Evolutionary conservation across 2,888 invertebrate genomes (phyloP).

Genomic region (Meganola albula): DNA sequence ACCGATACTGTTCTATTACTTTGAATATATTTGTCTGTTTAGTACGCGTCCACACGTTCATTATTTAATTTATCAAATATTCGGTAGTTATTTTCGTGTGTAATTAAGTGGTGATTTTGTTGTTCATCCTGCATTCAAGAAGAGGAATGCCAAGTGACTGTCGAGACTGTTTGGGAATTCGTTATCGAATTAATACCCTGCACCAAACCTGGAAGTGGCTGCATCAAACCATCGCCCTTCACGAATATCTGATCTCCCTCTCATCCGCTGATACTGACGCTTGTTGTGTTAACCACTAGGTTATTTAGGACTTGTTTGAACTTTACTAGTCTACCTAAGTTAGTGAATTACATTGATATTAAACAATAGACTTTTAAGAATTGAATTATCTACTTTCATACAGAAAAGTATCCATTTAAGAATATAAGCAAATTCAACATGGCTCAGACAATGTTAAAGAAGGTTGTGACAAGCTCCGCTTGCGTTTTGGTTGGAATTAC

Average conservation of each 20-base stretch:
- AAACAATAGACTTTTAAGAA: slow-evolving; percentile 50
- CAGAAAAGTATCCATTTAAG: slow-evolving; percentile 67
- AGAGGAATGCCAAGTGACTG: slow-evolving; percentile 82
- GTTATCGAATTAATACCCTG: slow-evolving; percentile 90
- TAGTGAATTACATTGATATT: slow-evolving; percentile 33
- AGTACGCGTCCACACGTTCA: slow-evolving; percentile 15
- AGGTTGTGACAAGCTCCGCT: slow-evolving; percentile 55
- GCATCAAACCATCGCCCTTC: slow-evolving; percentile 92
- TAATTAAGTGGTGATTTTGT: slow-evolving; percentile 61
- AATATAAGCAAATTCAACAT: slow-evolving; percentile 42
- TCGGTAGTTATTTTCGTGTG: slow-evolving; percentile 33
- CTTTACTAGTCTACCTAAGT: slow-evolving; percentile 35
- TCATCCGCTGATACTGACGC: slow-evolving; percentile 85
- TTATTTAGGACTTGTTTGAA: slow-evolving; percentile 42
- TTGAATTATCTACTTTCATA: slow-evolving; percentile 58
- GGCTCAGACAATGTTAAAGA: slow-evolving; percentile 70
- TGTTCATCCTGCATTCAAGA: slow-evolving; percentile 71
- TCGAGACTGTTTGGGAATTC: slow-evolving; percentile 91
- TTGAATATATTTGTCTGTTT: slow-evolving; percentile 11
- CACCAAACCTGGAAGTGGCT: slow-evolving; percentile 97
- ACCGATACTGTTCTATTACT: slow-evolving; percentile 32
- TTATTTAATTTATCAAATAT: slow-evolving; percentile 23
- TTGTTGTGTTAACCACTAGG: slow-evolving; percentile 50
- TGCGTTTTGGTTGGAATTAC: slow-evolving; percentile 58
- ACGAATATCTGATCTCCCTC: slow-evolving; percentile 90